Evolutionary conservation across 2,888 invertebrate species (phyloP).

Genomic region (Labia minor): DNA sequence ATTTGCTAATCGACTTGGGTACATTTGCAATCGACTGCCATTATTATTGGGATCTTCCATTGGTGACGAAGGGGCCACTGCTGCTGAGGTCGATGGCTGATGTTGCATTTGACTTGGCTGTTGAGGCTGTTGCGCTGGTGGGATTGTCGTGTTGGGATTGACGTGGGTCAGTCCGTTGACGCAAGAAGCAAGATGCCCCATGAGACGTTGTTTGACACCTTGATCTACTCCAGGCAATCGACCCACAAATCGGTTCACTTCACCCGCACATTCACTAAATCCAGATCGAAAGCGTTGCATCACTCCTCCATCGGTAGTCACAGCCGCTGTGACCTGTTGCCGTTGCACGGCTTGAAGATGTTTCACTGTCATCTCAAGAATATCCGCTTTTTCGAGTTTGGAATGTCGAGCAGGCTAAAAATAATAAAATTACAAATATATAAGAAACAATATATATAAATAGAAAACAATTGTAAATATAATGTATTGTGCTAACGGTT

Average conservation of each 20-base stretch:
- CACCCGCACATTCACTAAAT: conserved; percentile 78
- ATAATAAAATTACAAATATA: conserved; percentile 27
- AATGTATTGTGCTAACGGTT: not conserved
- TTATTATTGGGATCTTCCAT: conserved; percentile 24
- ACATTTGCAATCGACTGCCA: conserved; percentile 45
- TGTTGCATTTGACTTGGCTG: conserved; percentile 20
- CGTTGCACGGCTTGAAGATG: conserved; percentile 81
- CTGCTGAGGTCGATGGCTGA: conserved; percentile 17
- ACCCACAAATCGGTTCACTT: conserved; percentile 54
- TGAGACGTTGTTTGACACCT: conserved; percentile 49
- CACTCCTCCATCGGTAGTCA: conserved; percentile 72
- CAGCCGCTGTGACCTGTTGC: conserved; percentile 71
- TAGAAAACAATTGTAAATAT: not conserved
- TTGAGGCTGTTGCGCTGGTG: conserved; percentile 32
- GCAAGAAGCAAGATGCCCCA: conserved; percentile 53
- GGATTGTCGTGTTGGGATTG: conserved; percentile 33
- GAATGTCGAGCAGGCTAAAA: conserved; percentile 83
- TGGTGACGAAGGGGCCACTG: conserved; percentile 33
- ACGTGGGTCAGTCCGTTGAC: conserved; percentile 22
- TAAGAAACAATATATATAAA: not conserved
- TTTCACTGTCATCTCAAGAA: conserved; percentile 87
- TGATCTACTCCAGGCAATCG: conserved; percentile 53
- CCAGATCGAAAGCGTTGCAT: conserved; percentile 76
- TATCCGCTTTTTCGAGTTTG: conserved; percentile 92
- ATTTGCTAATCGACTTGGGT: conserved; percentile 51